Evolutionary conservation across 2,888 invertebrate genomes (phyloP), one percentile per base, ranked within the genome.

Genomic region (Leucania comma): DNA sequence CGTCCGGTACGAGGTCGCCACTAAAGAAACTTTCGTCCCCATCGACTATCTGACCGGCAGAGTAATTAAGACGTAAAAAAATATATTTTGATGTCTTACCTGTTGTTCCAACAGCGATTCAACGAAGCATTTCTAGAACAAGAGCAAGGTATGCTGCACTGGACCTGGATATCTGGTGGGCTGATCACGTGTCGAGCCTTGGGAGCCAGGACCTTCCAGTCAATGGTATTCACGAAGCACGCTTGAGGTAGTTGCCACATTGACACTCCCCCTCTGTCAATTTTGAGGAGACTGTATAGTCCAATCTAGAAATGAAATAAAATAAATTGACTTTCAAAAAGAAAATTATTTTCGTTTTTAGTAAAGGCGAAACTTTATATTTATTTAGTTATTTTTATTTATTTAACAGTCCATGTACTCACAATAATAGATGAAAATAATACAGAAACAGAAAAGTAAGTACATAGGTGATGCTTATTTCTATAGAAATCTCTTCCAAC

Each of bases 261-360:
- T 32, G 98, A 97, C 0, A 99, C 98, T 6, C 97, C 97, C 0
- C 99, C 99, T 68, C 98, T 96, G 77, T 97, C 97, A 77, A 99
- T 98, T 82, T 97, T 97, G 0, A 97, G 94, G 57, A 99, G 94
- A 48, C 97, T 97, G 65, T 94, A 96, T 12, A 98, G 96, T 42
- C 98, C 98, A 71, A 99, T 96, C 97, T 98, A 93, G 89, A 94
- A 82, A 57, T n/a, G 4, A 42, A 42, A 42, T n/a, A 5, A 46
- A 46, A 22, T n/a, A 14, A 57, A 35, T 35, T 29, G 0, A n/a
- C 22, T 53, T 17, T 8, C 9, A 53, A 20, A 8, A 26, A 17
- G 4, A 24, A 24, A 4, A 24, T 24, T 14, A 14, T 14, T 0
- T 1, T 24, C 14, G 12, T 24, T 51, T 50, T 10, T 3, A 4